These are phyloP conservation scores for Chanos chanos DNA, from an alignment of 2,797 vertebrate genomes.

Conservation along the genomic window DNA sequence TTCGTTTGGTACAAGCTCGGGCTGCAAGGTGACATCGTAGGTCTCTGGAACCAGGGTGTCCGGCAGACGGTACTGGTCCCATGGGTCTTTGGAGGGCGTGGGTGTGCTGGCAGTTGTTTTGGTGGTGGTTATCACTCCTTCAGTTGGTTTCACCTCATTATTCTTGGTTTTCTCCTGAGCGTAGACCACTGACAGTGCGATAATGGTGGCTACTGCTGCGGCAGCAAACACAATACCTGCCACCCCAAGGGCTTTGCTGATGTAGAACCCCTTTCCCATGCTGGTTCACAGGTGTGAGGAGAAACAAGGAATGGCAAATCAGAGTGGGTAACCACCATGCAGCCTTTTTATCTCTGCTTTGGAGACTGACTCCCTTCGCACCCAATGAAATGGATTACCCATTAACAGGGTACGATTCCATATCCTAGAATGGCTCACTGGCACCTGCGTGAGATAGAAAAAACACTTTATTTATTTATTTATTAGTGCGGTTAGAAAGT, in stretches of 20 bases:
- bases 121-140: constrained; percentile 41
- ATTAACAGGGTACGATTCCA: constrained; percentile 49
- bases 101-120: constrained; percentile 52
- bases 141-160: constrained; percentile 12
- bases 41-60: constrained; percentile 51
- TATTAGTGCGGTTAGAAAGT: too few species aligned
- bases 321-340: constrained; percentile 23
- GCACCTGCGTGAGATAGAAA: not conserved
- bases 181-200: constrained; percentile 83
- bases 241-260: constrained; percentile 77
- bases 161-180: constrained; percentile 76
- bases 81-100: constrained; percentile 56
- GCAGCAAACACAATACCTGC: constrained; percentile 64
- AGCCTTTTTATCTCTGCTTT: constrained; percentile 37
- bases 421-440: constrained; percentile 15
- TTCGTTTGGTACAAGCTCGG: constrained; percentile 35
- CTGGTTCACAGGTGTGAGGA: constrained; percentile 21
- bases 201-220: constrained; percentile 74
- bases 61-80: constrained; percentile 72
- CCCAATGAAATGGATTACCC: constrained; percentile 55
- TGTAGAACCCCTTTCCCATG: constrained; percentile 87
- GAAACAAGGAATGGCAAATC: constrained; percentile 13
- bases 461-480: too few species aligned
- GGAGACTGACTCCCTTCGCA: constrained; percentile 38
- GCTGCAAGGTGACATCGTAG: constrained; percentile 71